Evolutionary conservation across 2,113 vertebrate genomes (phyloP).

Genomic region (chimpanzee (Pan troglodytes)): NHGRI_mPanTro3-v2.1_pri NC_072401.2:53071501-53072000

Average conservation of each 20-base stretch:
- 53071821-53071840: no score
- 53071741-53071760: background rate
- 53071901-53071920: background rate
- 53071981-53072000: no score
- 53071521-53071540: no score
- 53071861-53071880: no score
- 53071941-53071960: no score
- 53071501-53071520: no score
- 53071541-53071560: no score
- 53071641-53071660: background rate
- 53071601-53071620: background rate
- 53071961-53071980: no score
- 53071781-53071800: background rate
- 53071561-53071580: background rate
- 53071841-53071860: background rate
- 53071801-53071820: background rate
- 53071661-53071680: background rate
- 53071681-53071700: background rate
- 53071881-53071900: no score
- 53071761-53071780: background rate
- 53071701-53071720: background rate
- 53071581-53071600: background rate
- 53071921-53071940: no score
- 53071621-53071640: background rate
- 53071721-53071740: background rate